Evolutionary conservation across 2,113 vertebrate genomes (phyloP), one percentile per base, ranked within the genome.

Genomic region (Channa maculata): DNA sequence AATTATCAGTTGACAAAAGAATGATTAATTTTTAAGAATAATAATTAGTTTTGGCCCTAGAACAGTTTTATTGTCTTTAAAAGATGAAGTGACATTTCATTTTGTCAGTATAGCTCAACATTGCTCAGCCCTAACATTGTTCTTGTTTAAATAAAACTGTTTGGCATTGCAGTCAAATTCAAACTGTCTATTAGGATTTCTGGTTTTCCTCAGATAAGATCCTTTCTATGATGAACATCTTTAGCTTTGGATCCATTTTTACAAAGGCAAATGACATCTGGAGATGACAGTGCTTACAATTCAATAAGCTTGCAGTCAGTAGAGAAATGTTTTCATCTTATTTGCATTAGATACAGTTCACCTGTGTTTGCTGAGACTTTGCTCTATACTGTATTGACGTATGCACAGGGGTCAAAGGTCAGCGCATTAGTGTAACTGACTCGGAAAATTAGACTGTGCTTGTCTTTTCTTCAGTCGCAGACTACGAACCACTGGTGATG

Each of bases 401-500:
- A 14, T 58, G 57, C 15, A 33, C 11, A 24, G 15, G 33, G 46
- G 59, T 85, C 77, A 85, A 65, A 87, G 64, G 75, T 86, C 76
- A 59, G 54, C 5, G 4, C 65, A 13, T 53, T 7, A 13, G 51
- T 36, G 77, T 34, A 10, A 74, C 36, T 68, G 54, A 43, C n/a
- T 41, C 48, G 48, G 43, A 74, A 61, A 74, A 75, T 2, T n/a
- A 76, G 79, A 85, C 66, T 3, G 66, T 5, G 14, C 15, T 36
- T 45, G n/a, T 71, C 13, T 54, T 12, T 10, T 8, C 38, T 43
- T 54, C 6, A 43, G 54, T 3, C 36, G 13, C 14, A 79, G 85
- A 85, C 88, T 38, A 51, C 85, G 81, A 91, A 60, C 13, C 74
- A 41, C 2, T 1, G 75, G 62, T 88, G 85, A 91, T 34, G 84